A percentile compares a stretch with the other conserved stretches of the same genome.
These are phyloP conservation scores for Harpalus rufipes DNA, from an alignment of 2,888 invertebrate species.

Conservation along the genomic window DNA sequence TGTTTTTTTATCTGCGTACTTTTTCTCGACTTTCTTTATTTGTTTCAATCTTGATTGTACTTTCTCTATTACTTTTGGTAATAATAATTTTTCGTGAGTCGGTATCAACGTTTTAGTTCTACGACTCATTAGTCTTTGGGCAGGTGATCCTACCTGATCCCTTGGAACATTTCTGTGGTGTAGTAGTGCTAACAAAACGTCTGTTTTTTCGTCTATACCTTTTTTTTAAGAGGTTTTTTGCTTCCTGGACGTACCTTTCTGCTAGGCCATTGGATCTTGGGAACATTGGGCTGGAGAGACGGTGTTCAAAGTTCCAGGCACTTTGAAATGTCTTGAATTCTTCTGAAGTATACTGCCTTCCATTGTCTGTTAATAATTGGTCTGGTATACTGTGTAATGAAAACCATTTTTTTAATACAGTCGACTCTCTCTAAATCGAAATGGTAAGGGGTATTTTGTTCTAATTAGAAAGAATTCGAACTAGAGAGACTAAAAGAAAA, in stretches of 20 bases:
- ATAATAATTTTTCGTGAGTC: slow-evolving; percentile 1
- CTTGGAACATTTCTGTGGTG: slow-evolving; percentile 55
- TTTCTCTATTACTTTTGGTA: neutral
- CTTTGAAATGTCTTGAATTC: no score
- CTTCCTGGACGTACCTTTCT: slow-evolving; percentile 47
- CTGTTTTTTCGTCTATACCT: slow-evolving; percentile 27
- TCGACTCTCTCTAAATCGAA: no score
- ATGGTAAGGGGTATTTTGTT: no score
- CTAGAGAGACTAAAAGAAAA: no score
- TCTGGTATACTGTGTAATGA: no score
- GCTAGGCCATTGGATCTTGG: slow-evolving; percentile 68
- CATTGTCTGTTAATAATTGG: no score
- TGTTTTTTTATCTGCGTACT: slow-evolving; percentile 13
- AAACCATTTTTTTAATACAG: no score
- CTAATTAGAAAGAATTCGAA: no score
- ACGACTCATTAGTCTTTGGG: slow-evolving; percentile 38
- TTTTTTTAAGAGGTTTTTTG: slow-evolving; percentile 57
- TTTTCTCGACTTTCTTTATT: slow-evolving; percentile 13
- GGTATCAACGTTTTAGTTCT: slow-evolving; percentile 38
- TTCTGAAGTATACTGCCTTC: no score
- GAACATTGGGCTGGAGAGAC: slow-evolving; percentile 65
- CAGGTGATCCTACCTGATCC: slow-evolving; percentile 50
- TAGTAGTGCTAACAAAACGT: slow-evolving; percentile 31
- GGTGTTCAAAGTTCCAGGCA: neutral
- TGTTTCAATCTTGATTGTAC: slow-evolving; percentile 15